Evolutionary conservation across 2,888 invertebrate species (phyloP), one percentile per base, ranked within the genome.

Genomic region (Clepsis dumicolana): DNA sequence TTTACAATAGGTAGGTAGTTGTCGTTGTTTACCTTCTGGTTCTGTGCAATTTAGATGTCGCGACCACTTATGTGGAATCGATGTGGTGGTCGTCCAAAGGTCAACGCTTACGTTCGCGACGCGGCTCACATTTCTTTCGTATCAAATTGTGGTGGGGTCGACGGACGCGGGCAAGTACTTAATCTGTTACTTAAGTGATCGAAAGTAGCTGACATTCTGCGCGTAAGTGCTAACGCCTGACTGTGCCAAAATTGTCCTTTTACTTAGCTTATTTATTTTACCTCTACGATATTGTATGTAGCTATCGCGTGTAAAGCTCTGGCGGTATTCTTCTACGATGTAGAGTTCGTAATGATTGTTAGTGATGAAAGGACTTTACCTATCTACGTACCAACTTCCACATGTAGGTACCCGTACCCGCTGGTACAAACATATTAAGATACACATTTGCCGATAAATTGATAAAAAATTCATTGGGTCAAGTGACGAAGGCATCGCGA

Each of bases 141-240:
- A 64, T 68, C 68, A 59, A 63, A 59, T 52, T 63, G 52, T 57
- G 64, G 52, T 16, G 64, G 52, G 59, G 68, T 67, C 59, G 64
- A 59, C 64, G 68, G 41, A 62, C 59, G 25, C 54, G 25, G 48
- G 35, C 16, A 25, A 41, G 38, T 24, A 41, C 24, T 24, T 59
- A 57, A 10, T 27, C 44, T 27, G 48, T 21, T 25, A 25, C 32
- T 66, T 61, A 16, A 59, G 65, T 38, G 62, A 57, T 63, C 56
- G 29, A 48, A 66, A 66, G 57, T 67, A 64, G 68, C 68, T 64
- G 68, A 63, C 57, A 64, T 41, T 64, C 57, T 68, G 57, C 59
- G 32, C 41, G 44, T 32, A 56, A 56, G 56, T 59, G 60, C 21
- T 16, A 38, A 32, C 8, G 57, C 41, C 38, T 48, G 44, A 14